Evolutionary conservation across 1,140 invertebrate genomes (phyloP).

Genomic region (Eufriesea mexicana): DNA sequence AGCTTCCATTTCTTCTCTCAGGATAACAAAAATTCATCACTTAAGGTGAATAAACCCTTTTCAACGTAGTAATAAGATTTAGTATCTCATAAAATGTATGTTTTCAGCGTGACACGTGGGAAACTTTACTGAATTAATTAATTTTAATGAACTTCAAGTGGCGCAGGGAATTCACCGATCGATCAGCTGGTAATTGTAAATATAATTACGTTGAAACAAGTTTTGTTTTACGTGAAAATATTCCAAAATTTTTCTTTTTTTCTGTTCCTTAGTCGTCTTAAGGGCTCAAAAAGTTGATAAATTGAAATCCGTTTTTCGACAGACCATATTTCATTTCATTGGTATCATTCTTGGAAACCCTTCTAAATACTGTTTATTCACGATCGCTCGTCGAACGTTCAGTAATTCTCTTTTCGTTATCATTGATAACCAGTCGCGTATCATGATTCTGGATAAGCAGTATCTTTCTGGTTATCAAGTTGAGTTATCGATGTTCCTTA

Average conservation of each 20-base stretch:
- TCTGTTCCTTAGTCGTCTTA: neutral
- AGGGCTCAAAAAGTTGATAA: neutral
- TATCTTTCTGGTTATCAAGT: neutral
- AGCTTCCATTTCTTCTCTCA: neutral
- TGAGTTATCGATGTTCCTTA: neutral
- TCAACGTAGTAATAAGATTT: neutral
- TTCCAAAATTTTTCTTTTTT: too few relatives aligned
- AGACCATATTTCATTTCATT: neutral
- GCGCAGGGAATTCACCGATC: neutral
- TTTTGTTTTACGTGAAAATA: neutral
- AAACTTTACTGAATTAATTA: slow-evolving; percentile 18
- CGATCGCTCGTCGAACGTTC: too few relatives aligned
- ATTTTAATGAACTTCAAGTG: slow-evolving; percentile 9
- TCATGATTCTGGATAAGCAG: slow-evolving; percentile 25
- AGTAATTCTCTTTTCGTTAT: slow-evolving; percentile 14
- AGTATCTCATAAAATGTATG: neutral
- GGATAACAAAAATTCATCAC: too few relatives aligned
- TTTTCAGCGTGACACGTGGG: neutral
- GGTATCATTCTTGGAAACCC: neutral
- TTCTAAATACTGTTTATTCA: neutral
- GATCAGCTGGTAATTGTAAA: neutral
- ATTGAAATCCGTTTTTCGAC: neutral
- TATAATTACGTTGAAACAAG: neutral
- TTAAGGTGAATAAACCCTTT: neutral
- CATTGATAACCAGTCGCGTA: slow-evolving; percentile 23